A percentile compares a stretch with the other conserved stretches of the same genome.
phyloP scores from a whole-genome alignment of 1,140 invertebrate species.

The Pinna nobilis region DNA sequence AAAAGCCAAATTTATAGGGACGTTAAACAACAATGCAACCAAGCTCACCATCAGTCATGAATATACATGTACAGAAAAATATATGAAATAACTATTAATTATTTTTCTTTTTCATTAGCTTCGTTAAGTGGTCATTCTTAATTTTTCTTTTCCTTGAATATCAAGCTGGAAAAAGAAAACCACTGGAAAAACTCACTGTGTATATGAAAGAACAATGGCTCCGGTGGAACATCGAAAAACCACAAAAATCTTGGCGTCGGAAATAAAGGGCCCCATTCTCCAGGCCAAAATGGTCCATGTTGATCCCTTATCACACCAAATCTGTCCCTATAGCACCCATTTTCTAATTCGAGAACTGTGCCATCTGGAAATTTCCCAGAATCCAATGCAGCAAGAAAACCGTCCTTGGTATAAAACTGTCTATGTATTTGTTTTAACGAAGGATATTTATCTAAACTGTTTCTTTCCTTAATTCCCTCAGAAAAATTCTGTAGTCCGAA shows the following conservation, averaged over 20 bases:
- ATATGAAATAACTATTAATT: no score
- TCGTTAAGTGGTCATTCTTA: no score
- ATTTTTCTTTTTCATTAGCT: no score
- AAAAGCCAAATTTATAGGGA: no score
- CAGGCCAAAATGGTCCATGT: slow-evolving; percentile 72
- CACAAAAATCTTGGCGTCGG: slow-evolving; percentile 63
- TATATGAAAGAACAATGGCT: slow-evolving; percentile 55
- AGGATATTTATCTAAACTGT: slow-evolving; percentile 53
- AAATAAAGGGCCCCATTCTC: slow-evolving; percentile 65
- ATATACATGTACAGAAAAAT: no score
- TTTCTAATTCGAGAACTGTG: slow-evolving; percentile 44
- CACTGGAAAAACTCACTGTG: slow-evolving; percentile 46
- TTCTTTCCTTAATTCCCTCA: slow-evolving; percentile 60
- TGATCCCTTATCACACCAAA: slow-evolving; percentile 66
- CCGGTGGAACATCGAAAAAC: slow-evolving; percentile 44
- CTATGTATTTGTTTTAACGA: slow-evolving; percentile 53
- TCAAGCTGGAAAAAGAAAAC: no score
- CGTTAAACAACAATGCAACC: no score
- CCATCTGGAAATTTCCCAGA: slow-evolving; percentile 65
- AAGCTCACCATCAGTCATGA: no score
- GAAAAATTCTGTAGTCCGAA: slow-evolving; percentile 63
- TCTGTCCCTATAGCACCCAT: slow-evolving; percentile 67
- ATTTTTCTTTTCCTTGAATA: no score
- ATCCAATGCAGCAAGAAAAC: slow-evolving; percentile 60
- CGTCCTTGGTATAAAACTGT: slow-evolving; percentile 68